These are phyloP conservation scores for Pygmarrhopalites habei DNA, from an alignment of 1,140 invertebrate species.

Conservation along the genomic window DNA sequence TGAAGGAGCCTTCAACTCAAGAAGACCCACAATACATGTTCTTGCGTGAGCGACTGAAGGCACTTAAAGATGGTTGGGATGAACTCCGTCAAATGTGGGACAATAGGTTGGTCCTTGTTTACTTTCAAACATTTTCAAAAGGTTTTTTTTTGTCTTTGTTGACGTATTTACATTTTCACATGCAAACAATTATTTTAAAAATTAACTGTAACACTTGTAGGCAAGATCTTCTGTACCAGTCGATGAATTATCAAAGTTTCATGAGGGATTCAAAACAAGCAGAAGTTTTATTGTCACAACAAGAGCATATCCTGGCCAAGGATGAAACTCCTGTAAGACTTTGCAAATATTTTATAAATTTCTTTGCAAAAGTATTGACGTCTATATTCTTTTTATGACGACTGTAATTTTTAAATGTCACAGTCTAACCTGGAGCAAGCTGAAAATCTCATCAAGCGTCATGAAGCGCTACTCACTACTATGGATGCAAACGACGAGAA, in stretches of 20 bases:
- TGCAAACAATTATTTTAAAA: no score
- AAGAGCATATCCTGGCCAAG: conserved; percentile 90
- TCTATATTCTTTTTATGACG: no score
- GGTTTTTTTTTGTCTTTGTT: no score
- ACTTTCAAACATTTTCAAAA: no score
- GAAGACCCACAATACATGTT: conserved; percentile 99
- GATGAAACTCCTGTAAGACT: conserved; percentile 76
- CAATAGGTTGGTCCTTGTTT: no score
- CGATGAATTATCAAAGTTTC: conserved; percentile 89
- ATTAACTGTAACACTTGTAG: no score
- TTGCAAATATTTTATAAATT: conserved; percentile 17
- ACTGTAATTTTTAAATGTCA: no score
- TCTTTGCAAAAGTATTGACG: no score
- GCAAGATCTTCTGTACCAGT: conserved; percentile 88
- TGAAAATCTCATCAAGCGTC: conserved; percentile 92
- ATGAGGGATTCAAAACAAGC: conserved; percentile 94
- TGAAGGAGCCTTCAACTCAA: conserved; percentile 64
- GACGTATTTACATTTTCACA: no score
- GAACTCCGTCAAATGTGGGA: conserved; percentile 99
- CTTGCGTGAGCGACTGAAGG: conserved; percentile 89
- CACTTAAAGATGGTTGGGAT: conserved; percentile 96
- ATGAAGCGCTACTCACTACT: conserved; percentile 97
- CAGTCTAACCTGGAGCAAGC: conserved; percentile 89
- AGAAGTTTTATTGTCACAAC: conserved; percentile 93
- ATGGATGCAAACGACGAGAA: conserved; percentile 99